Evolutionary conservation across 2,113 vertebrate genomes (phyloP).

Genomic region (Sceloporus undulatus): DNA sequence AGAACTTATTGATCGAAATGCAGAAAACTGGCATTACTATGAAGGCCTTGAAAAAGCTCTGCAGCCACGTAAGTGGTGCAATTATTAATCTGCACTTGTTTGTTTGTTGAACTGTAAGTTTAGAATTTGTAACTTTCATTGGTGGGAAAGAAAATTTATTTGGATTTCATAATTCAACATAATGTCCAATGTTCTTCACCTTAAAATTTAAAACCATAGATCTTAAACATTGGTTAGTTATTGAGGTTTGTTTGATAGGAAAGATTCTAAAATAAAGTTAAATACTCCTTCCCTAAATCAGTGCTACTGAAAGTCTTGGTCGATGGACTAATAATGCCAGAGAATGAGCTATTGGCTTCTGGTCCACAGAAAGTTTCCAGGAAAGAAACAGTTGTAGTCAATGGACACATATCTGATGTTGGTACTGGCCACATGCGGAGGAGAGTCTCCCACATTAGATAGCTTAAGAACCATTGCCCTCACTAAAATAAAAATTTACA

Average conservation of each 20-base stretch:
- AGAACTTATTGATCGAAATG: constrained; percentile 81
- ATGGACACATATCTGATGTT: no score
- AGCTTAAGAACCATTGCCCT: no score
- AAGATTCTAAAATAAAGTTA: not conserved
- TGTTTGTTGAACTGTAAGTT: constrained; percentile 19
- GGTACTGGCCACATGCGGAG: no score
- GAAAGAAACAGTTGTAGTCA: no score
- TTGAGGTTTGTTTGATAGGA: not conserved
- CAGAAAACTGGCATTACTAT: constrained; percentile 85
- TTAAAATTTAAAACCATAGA: not conserved
- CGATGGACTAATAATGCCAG: no score
- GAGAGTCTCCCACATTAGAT: no score
- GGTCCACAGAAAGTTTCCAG: no score
- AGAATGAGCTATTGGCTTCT: no score
- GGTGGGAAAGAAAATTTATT: not conserved
- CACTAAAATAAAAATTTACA: not conserved
- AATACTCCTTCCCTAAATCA: not conserved
- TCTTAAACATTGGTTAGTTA: not conserved
- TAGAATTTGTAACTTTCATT: not conserved
- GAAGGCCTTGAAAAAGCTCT: constrained; percentile 83
- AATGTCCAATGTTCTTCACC: not conserved
- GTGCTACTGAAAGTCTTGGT: no score
- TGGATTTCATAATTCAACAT: no score
- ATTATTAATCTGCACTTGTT: not conserved
- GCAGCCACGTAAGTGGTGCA: constrained; percentile 78